Conservation (phyloP, 1,140 invertebrate species). For the Polypedilum pembai region DNA sequence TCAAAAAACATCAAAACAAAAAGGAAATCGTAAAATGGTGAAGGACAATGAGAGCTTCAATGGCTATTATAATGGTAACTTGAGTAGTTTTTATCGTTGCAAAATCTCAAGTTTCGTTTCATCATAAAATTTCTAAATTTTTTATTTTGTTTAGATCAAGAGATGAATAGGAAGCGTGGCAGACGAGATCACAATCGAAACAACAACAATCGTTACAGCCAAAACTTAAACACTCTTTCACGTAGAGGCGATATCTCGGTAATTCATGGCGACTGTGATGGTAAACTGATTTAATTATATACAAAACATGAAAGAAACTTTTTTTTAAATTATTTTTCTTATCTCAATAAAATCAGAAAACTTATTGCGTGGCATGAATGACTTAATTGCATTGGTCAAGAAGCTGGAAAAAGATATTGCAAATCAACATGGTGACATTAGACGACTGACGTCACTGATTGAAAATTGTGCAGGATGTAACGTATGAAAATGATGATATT, state of each 20-base stretch:
- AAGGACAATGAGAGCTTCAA: conserved; percentile 41
- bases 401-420: conserved; percentile 59
- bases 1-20: conserved; percentile 40
- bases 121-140: neutral
- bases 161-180: conserved; percentile 44
- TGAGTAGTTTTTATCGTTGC: neutral
- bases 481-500: conserved; percentile 30
- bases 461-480: conserved; percentile 70
- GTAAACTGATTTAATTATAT: conserved; percentile 39
- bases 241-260: conserved; percentile 70
- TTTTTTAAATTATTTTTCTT: neutral
- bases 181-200: conserved; percentile 32
- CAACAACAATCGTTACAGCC: conserved; percentile 15
- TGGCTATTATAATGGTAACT: conserved; percentile 33
- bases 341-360: conserved; percentile 45
- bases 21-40: conserved; percentile 39
- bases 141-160: conserved; percentile 30
- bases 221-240: conserved; percentile 40
- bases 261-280: conserved; percentile 57
- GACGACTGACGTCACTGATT: conserved; percentile 60
- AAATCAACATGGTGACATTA: conserved; percentile 62
- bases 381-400: conserved; percentile 65
- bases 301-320: neutral
- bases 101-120: neutral
- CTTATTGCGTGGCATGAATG: conserved; percentile 58